Evolutionary conservation across 2,113 vertebrate species (phyloP), one percentile per base, ranked within the genome.

Genomic region (Ibidorhyncha struthersii): DNA sequence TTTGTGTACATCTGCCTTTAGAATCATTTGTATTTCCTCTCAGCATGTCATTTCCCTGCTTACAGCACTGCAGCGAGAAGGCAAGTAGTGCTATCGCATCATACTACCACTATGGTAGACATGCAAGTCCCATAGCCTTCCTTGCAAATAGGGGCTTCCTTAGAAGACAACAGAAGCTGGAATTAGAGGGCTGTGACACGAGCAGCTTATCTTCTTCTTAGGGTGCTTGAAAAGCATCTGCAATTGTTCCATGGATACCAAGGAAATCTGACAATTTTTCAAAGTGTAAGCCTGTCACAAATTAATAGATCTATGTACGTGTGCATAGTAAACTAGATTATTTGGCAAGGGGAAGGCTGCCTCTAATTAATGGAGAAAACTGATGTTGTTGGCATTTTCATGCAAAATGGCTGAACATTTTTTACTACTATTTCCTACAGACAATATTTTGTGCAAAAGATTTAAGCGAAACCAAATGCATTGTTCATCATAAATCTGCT

Each of bases 251-350:
- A 22, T 5, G 10, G 21, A 62, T 32, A 52, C 14, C 27, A 32
- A 78, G 26, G 40, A 76, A 88, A 59, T 38, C 26, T 4, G 41
- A 27, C 7, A n/a, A 16, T 52, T 77, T 95, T 70, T 71, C 52
- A 14, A 80, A 65, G 32, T 22, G 11, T 27, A 89, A 81, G 10
- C 17, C n/a, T 82, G 22, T 52, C 25, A 32, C 38, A 59, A 53
- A 36, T 67, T 25, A 66, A 66, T 10, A 67, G 14, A 49, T 71
- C 47, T 53, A 8, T 21, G 8, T 43, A 41, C 0, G 0, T 27
- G 14, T 43, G 21, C 3, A 1, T 23, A 38, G n/a, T 32, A 79
- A 79, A 50, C 2, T 12, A 76, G 27, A 40, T 77, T 69, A 45
- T 32, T 69, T 63, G 41, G 8, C n/a, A 66, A 81, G 36, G 40